A percentile compares a stretch with the other conserved stretches of the same genome.
phyloP scores from a whole-genome alignment of 2,888 invertebrate genomes.

The Cataglyphis albicans region DNA sequence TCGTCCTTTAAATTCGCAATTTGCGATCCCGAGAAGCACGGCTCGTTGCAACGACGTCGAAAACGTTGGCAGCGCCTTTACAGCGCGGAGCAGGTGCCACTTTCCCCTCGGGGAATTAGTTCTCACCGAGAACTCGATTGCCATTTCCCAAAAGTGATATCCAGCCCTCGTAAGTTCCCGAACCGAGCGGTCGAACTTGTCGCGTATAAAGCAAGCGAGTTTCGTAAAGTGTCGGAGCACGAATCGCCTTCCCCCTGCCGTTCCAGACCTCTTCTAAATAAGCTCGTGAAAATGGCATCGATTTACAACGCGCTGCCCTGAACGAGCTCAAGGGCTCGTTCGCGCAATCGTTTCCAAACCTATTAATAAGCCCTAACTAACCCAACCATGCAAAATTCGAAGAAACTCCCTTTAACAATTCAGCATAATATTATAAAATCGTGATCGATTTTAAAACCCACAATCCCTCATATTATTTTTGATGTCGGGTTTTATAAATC shows the following conservation, averaged over 20 bases:
- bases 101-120: conserved; percentile 55
- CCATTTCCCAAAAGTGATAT: conserved; percentile 64
- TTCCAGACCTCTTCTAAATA: not conserved
- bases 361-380: conserved; percentile 35
- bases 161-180: conserved; percentile 56
- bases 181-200: conserved; percentile 56
- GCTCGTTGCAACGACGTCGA: conserved; percentile 18
- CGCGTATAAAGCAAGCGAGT: conserved; percentile 61
- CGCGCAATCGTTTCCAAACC: conserved; percentile 28
- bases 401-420: not conserved
- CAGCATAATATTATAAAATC: conserved; percentile 27
- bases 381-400: not conserved
- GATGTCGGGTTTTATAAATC: conserved; percentile 43
- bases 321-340: conserved; percentile 17
- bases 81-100: conserved; percentile 39
- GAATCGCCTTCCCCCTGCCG: conserved; percentile 11
- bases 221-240: conserved; percentile 53
- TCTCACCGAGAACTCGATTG: conserved; percentile 62
- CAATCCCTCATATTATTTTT: conserved; percentile 31
- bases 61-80: conserved; percentile 13
- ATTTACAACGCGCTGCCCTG: not conserved
- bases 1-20: conserved; percentile 49
- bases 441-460: conserved; percentile 29
- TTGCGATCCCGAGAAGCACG: conserved; percentile 28
- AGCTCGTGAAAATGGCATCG: conserved; percentile 35